Conservation (phyloP, 2,888 invertebrate genomes). For the Ophonus ardosiacus region DNA sequence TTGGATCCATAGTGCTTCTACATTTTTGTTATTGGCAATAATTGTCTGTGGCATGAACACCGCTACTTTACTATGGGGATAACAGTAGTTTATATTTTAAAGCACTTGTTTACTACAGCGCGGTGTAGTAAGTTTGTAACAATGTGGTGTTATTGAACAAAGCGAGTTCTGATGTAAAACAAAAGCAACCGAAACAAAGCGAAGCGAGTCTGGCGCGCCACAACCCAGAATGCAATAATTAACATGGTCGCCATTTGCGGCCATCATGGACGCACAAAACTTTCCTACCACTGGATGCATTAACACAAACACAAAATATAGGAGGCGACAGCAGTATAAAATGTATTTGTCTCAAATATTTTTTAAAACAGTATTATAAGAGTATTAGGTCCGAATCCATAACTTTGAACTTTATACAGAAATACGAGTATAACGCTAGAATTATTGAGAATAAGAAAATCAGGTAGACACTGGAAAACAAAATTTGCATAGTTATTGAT, state of each 20-base stretch:
- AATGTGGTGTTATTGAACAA: constrained; percentile 42
- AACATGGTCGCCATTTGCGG: constrained; percentile 43
- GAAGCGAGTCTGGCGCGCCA: constrained; percentile 32
- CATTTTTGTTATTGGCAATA: not conserved
- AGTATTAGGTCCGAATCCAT: too few species aligned
- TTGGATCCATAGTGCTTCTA: not conserved
- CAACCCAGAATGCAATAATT: constrained; percentile 56
- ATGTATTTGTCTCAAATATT: too few species aligned
- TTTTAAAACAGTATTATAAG: too few species aligned
- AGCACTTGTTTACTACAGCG: not conserved
- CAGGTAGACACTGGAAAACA: too few species aligned
- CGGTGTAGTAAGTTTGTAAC: constrained; percentile 7
- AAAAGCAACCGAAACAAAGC: constrained; percentile 53
- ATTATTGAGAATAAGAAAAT: too few species aligned
- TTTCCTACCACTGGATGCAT: constrained; percentile 16
- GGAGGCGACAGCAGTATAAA: too few species aligned
- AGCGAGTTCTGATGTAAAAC: constrained; percentile 39
- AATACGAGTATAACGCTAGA: too few species aligned
- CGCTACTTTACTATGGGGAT: not conserved
- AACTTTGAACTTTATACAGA: too few species aligned
- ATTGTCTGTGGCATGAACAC: not conserved
- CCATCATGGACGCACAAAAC: constrained; percentile 40
- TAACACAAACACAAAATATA: too few species aligned
- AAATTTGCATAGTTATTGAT: too few species aligned
- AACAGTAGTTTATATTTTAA: not conserved